Evolutionary conservation across 2,113 vertebrate genomes (phyloP).

Genomic region (Henicopernis longicauda): DNA sequence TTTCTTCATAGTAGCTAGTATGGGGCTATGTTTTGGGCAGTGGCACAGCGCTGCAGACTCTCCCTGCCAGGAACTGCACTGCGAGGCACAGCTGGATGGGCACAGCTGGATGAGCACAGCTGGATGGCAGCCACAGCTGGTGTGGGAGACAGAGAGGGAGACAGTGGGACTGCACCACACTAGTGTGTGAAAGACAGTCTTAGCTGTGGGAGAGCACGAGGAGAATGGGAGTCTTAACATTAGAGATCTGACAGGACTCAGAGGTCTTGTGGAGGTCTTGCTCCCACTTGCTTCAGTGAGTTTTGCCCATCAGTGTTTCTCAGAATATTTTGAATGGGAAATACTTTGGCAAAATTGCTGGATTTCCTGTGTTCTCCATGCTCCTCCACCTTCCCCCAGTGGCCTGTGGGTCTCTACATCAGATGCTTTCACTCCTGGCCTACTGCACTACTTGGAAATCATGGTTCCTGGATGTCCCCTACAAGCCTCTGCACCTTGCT

Average conservation of each 20-base stretch:
- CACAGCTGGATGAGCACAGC: neutral
- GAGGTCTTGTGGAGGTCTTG: neutral
- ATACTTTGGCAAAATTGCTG: neutral
- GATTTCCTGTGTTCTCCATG: neutral
- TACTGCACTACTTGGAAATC: neutral
- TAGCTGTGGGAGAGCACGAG: neutral
- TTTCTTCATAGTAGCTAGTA: too few relatives aligned
- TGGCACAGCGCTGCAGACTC: neutral
- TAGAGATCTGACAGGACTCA: neutral
- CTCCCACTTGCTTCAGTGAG: neutral
- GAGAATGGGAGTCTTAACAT: neutral
- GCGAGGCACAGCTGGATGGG: neutral
- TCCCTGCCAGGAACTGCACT: neutral
- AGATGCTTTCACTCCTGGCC: neutral
- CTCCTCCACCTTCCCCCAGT: neutral
- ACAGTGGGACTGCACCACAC: accelerated
- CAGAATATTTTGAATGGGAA: neutral
- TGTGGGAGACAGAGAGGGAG: neutral
- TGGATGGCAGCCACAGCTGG: neutral
- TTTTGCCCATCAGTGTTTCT: neutral
- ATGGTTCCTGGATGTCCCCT: neutral
- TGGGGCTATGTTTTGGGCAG: too few relatives aligned
- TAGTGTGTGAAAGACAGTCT: neutral
- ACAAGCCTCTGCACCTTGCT: neutral
- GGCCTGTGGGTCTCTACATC: neutral